Percentiles rank a stretch among this genome's conserved stretches.
Evolutionary conservation across 1,140 invertebrate species (phyloP).

Genomic region (Drosophila mayri): DNA sequence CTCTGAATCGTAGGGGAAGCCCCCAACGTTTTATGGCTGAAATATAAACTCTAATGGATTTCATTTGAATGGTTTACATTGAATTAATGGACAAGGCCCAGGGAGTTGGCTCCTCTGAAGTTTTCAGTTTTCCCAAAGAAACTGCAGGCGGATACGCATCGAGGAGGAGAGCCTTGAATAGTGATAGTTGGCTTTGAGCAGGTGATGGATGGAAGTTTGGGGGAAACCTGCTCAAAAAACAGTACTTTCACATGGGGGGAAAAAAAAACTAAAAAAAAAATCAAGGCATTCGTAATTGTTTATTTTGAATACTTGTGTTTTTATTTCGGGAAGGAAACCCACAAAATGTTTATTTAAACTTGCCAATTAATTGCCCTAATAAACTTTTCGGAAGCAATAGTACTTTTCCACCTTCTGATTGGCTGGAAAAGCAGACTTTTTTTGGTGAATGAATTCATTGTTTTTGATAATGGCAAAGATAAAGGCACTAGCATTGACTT

Average conservation of each 20-base stretch:
- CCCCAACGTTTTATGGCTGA: conserved; percentile 66
- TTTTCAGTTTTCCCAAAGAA: conserved; percentile 26
- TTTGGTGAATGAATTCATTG: conserved; percentile 10
- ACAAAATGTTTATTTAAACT: conserved; percentile 12
- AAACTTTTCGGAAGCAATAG: conserved; percentile 33
- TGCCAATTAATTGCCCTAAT: conserved; percentile 33
- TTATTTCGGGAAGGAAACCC: conserved; percentile 6
- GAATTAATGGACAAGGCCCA: conserved; percentile 63
- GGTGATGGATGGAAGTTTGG: conserved; percentile 27
- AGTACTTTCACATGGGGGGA: background rate
- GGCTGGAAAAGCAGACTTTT: conserved; percentile 6
- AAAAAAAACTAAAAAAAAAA: background rate
- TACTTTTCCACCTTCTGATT: conserved; percentile 32
- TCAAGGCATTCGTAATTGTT: conserved; percentile 26
- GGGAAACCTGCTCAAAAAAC: background rate
- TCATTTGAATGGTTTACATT: conserved; percentile 76
- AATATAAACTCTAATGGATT: conserved; percentile 82
- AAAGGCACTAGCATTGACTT: background rate
- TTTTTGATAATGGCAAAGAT: background rate
- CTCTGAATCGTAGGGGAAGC: background rate
- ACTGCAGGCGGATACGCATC: background rate
- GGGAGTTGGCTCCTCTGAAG: conserved; percentile 12
- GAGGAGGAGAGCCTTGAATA: background rate
- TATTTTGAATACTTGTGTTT: conserved; percentile 22
- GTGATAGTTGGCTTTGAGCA: conserved; percentile 7